Conservation (phyloP, 2,113 vertebrate species). For the Procavia capensis region DNA sequence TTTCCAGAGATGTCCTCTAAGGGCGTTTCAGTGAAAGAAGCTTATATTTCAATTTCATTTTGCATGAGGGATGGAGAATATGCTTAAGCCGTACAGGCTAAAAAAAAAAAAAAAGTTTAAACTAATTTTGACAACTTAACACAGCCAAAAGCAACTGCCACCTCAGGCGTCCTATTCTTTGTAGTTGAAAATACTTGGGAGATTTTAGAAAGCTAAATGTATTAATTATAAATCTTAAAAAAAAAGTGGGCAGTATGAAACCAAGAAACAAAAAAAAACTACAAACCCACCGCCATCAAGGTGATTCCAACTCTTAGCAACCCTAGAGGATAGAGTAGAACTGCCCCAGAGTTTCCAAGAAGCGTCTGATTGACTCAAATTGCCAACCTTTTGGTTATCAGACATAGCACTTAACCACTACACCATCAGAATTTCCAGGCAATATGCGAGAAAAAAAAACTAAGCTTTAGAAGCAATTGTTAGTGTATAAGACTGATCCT, state of each 20-base stretch:
- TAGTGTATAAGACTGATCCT: neutral
- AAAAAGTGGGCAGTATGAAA: neutral
- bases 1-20: slow-evolving; percentile 9
- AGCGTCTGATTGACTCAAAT: too few relatives aligned
- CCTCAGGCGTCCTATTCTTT: neutral
- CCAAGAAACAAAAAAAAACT: too few relatives aligned
- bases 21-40: slow-evolving; percentile 44
- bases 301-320: too few relatives aligned
- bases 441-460: too few relatives aligned
- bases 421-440: too few relatives aligned
- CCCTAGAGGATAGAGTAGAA: too few relatives aligned
- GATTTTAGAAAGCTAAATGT: slow-evolving; percentile 1
- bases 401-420: too few relatives aligned
- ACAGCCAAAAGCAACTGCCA: neutral
- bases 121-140: slow-evolving; percentile 56
- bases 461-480: slow-evolving; percentile 7
- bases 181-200: neutral
- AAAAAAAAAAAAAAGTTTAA: slow-evolving; percentile 16
- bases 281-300: too few relatives aligned
- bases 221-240: slow-evolving; percentile 30
- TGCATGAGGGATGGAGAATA: neutral
- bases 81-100: neutral
- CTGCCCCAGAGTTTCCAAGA: too few relatives aligned
- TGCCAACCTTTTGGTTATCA: too few relatives aligned
- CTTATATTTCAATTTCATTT: slow-evolving; percentile 34